Evolutionary conservation across 2,888 invertebrate species (phyloP).

Genomic region (Hedya salicella): DNA sequence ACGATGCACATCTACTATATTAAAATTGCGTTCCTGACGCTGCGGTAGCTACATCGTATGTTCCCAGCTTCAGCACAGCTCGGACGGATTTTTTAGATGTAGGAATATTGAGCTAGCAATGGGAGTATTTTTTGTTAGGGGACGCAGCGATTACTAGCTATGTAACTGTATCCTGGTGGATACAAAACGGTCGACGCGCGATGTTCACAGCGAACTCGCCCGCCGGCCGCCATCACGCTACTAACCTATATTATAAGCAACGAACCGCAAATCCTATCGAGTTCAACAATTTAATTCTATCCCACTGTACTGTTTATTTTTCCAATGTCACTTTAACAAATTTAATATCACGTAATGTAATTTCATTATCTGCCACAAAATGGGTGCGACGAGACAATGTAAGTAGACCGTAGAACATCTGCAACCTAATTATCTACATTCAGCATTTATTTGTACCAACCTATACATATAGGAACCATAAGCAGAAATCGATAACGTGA

Average conservation of each 20-base stretch:
- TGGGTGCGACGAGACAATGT: slow-evolving; percentile 82
- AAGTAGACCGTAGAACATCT: slow-evolving; percentile 77
- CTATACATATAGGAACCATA: slow-evolving; percentile 61
- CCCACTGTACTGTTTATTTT: slow-evolving; percentile 37
- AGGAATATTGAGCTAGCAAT: neutral
- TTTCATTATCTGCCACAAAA: slow-evolving; percentile 75
- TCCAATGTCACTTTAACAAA: slow-evolving; percentile 34
- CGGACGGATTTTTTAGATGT: neutral
- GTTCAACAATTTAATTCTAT: slow-evolving; percentile 15
- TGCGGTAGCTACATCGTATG: slow-evolving; percentile 22
- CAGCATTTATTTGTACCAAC: slow-evolving; percentile 59
- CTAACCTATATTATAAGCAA: slow-evolving; percentile 5
- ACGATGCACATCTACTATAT: slow-evolving; percentile 37
- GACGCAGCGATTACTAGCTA: too few species aligned
- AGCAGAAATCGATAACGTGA: slow-evolving; percentile 61
- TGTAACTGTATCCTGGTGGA: neutral
- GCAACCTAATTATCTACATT: slow-evolving; percentile 60
- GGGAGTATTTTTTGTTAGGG: slow-evolving; percentile 10
- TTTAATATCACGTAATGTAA: slow-evolving; percentile 49
- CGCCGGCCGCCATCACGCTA: neutral
- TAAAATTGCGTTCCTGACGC: slow-evolving; percentile 31
- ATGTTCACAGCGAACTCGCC: neutral
- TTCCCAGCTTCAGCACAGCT: neutral
- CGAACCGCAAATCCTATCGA: slow-evolving; percentile 6
- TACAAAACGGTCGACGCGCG: neutral